Percentiles rank a stretch among this genome's conserved stretches.
phyloP scores from a whole-genome alignment of 2,113 vertebrate genomes.

The Falcunculus frontatus region DNA sequence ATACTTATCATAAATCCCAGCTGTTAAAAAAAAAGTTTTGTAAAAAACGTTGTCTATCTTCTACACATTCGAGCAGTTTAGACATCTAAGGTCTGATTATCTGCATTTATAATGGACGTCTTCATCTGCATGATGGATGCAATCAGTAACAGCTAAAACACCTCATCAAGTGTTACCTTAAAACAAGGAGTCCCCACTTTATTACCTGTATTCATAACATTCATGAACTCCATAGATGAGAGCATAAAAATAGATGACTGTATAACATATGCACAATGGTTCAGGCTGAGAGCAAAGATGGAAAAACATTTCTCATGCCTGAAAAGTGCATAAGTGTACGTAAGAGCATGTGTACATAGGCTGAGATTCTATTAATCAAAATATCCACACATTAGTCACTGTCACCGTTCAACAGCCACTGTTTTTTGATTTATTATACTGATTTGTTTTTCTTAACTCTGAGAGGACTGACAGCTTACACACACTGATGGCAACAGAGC shows the following conservation, averaged over 20 bases:
- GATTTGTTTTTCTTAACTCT: neutral
- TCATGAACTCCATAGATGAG: conserved; percentile 2
- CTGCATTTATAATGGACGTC: neutral
- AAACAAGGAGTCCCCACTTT: conserved; percentile 28
- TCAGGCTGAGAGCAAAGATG: neutral
- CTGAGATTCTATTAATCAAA: conserved; percentile 32
- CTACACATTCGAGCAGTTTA: neutral
- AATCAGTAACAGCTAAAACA: conserved; percentile 27
- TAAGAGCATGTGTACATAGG: neutral
- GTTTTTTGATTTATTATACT: conserved; percentile 31
- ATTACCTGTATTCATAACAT: conserved; percentile 1
- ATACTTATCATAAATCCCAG: neutral
- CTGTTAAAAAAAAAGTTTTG: neutral
- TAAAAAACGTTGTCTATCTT: neutral
- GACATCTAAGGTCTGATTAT: neutral
- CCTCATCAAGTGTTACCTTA: conserved; percentile 30
- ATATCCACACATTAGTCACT: neutral
- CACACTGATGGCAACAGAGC: neutral
- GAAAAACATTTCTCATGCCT: conserved; percentile 2
- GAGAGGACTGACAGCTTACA: neutral
- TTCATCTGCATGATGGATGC: conserved; percentile 47
- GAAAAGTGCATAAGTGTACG: neutral
- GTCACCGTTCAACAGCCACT: neutral
- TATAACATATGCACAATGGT: neutral
- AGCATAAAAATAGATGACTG: conserved; percentile 28